Base-by-base conservation (phyloP, 2,888 invertebrate species). In the Netelia fuscicornis region DNA sequence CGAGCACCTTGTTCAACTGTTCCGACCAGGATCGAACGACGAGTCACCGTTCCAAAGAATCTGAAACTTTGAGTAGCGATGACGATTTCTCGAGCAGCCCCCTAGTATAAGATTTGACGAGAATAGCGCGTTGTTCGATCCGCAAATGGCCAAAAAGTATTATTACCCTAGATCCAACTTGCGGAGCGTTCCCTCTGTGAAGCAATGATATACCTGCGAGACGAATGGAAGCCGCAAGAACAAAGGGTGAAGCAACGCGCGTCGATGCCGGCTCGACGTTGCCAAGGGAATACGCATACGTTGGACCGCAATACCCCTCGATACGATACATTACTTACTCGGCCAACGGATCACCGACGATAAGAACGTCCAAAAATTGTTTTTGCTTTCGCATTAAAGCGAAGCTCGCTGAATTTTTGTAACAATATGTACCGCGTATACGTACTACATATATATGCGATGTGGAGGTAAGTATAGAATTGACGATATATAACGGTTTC, bases 271-370 rank as follows among this genome's bases (percentile, higher is more conserved):
- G 58, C 20, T 23, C 1, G 58, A 58, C 17, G 58, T 58, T 67
- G 65, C 80, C 80, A 84, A 84, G 76, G 80, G 84, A 84, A 84
- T 84, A 81, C 75, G 13, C 77, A 84, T 52, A 60, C 44, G 76
- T 23, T 25, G 60, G 80, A 71, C 76, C 70, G 75, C 75, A 83
- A 79, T 79, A 70, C 79, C 64, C 37, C 37, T 79, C 75, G 64
- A 83, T 56, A 75, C 68, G 70, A 74, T 71, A 25, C 54, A 9
- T 37, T 20, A 20, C 25, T 30, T 13, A 13, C 48, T 48, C 13
- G 48, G 37, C 37, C 6, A 37, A 37, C 5, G 37, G 37, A 37
- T 37, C 37, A 37, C 6, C 37, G 37, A 37, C 37, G 37, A 37
- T 37, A 37, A 37, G 37, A 37, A 1, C 37, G 17, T 30, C 23